Base-by-base conservation (phyloP, 2,888 invertebrate genomes). In the Torymus texanus region DNA sequence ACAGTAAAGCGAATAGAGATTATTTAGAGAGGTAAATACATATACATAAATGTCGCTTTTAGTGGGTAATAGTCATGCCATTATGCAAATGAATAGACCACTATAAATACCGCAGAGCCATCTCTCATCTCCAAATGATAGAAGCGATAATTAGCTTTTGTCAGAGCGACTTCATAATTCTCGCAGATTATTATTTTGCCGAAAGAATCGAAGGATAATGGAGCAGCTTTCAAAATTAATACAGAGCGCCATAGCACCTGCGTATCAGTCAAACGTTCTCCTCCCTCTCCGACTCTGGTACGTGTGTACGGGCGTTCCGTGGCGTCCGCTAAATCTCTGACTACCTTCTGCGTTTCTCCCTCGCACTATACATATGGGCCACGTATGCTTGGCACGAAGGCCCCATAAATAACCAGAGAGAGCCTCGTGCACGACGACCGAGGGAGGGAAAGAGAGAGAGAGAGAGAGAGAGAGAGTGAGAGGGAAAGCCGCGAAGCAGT, bases 331-430 rank as follows among this genome's bases (percentile, higher is more conserved):
- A 68, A 73, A 70, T 74, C 59, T 78, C 73, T 56, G 63, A 65
- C 58, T 75, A 13, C 16, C 53, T 29, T 12, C 70, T n/a, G n/a
- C 61, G 41, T 50, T 51, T 18, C 41, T 29, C 29, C 16, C 13
- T 61, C 53, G 8, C 29, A 62, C 80, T 71, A 51, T 79, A 82
- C 77, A 79, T 82, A 81, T 78, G 61, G 76, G 84, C 82, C 85
- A 84, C 72, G 84, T 87, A 88, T 88, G 86, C 88, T 74, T 68
- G 74, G 85, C 88, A 88, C 88, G 88, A 85, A 84, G 81, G 72
- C 72, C 82, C 86, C 85, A 87, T 88, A 88, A 88, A 88, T 88
- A 88, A 87, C 29, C n/a, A n/a, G 50, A 21, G 24, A 50, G 29
- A 50, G 1, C n/a, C 5, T 21, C 12, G 10, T 24, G 55, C 21